Conservation (phyloP, 2,797 vertebrate genomes). For the Anguilla marmorata region DNA sequence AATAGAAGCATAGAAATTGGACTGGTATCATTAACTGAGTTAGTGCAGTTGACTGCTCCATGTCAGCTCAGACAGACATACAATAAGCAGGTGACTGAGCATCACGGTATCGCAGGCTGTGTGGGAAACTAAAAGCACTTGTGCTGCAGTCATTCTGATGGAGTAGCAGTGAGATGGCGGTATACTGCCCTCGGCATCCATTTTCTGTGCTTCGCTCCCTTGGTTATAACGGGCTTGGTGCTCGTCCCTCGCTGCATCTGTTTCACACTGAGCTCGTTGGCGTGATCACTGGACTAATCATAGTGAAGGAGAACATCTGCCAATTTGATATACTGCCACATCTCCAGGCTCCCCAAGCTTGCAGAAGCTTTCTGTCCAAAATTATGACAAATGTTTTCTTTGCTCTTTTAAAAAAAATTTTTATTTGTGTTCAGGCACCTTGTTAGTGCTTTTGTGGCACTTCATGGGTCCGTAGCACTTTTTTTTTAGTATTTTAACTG, state of each 20-base stretch:
- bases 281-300: not conserved
- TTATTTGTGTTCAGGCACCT: not conserved
- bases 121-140: not conserved
- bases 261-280: not conserved
- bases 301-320: not conserved
- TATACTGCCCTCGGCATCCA: not conserved
- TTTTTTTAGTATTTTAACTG: not conserved
- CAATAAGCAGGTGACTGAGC: not conserved
- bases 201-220: not conserved
- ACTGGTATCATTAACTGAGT: constrained; percentile 1
- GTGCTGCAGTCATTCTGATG: not conserved
- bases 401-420: not conserved
- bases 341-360: not conserved
- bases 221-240: not conserved
- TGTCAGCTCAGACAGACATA: not conserved
- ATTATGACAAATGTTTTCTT: not conserved
- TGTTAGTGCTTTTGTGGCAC: not conserved
- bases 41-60: not conserved
- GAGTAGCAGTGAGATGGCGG: not conserved
- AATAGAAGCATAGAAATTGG: not conserved
- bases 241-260: not conserved
- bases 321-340: not conserved
- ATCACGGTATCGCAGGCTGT: not conserved
- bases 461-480: not conserved
- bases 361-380: not conserved